Base-by-base conservation (phyloP, 2,888 invertebrate genomes). In the Criorhina ranunculi region DNA sequence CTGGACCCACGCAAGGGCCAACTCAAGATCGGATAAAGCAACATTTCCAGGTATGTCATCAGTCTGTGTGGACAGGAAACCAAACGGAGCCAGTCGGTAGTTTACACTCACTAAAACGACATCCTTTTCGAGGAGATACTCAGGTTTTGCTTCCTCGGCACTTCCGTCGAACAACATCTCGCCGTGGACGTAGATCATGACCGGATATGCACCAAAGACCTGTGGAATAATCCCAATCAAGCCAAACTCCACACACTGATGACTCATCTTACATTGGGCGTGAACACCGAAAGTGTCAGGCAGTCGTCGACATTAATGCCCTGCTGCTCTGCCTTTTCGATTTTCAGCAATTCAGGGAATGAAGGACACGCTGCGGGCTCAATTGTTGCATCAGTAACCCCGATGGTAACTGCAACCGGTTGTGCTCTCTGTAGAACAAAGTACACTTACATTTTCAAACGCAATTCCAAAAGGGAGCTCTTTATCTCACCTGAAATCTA, bases 21-120 rank as follows among this genome's bases (percentile, higher is more conserved):
- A 82, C 5, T 93, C 89, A 67, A 93, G 90, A 87, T 94, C 94
- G 33, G 93, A 89, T n/a, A 94, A 87, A 0, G 93, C 94, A 72
- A 93, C 93, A 88, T 94, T 94, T 37, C 94, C 94, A 4, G 93
- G 93, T 44, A 93, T 90, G 9, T 90, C 92, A 9, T 92, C 91
- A 46, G 91, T 93, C 75, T 92, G 91, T 0, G 93, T 92, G 6
- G 92, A 92, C 12, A 94, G 87, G 82, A 93, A 94, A 1, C 93
- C 93, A 19, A 93, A 91, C 0, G 93, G 93, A 0, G 93, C 93
- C 70, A 93, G 88, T 4, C 93, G 91, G 87, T 93, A 93, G 87
- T 93, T 93, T 19, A 92, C 88, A 5, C 92, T 91, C 0, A 93
- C 93, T 31, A 93, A 88, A 0, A 93, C 88, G 3, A 93, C 89